A percentile compares a stretch with the other conserved stretches of the same genome.
These are phyloP conservation scores for Condylura cristata DNA, from an alignment of 2,113 vertebrate genomes.

Conservation along the genomic window DNA sequence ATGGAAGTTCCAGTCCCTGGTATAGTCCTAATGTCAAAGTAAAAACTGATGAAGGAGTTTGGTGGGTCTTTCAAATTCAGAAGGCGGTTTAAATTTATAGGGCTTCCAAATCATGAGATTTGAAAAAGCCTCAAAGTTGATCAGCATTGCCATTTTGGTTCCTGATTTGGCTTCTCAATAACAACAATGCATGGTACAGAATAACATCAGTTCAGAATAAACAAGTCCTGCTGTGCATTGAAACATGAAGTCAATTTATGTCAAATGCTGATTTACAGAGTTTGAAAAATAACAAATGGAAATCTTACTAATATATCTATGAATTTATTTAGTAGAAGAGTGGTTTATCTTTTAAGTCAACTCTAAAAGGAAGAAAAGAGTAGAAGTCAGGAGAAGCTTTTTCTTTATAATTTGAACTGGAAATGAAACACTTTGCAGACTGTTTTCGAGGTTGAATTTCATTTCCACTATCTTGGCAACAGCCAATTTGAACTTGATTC, in stretches of 20 bases:
- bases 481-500: slow-evolving; percentile 65
- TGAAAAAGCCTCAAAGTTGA: slow-evolving; percentile 21
- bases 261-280: slow-evolving; percentile 43
- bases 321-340: slow-evolving; percentile 53
- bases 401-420: not conserved
- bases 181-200: slow-evolving; percentile 16
- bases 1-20: not conserved
- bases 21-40: not conserved
- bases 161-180: slow-evolving; percentile 31
- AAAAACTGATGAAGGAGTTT: not conserved
- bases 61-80: slow-evolving; percentile 25
- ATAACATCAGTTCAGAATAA: slow-evolving; percentile 55
- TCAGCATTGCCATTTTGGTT: slow-evolving; percentile 56
- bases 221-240: slow-evolving; percentile 43
- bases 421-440: slow-evolving; percentile 48
- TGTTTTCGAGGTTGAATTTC: slow-evolving; percentile 52
- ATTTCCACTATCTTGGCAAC: slow-evolving; percentile 54
- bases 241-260: slow-evolving; percentile 68
- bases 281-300: slow-evolving; percentile 65
- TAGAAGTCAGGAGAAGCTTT: not conserved
- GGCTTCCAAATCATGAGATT: slow-evolving; percentile 37
- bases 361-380: slow-evolving; percentile 29
- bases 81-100: slow-evolving; percentile 27
- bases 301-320: slow-evolving; percentile 52
- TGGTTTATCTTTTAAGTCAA: slow-evolving; percentile 51